A percentile compares a stretch with the other conserved stretches of the same genome.
These are phyloP conservation scores for Turdus rufiventris DNA, from an alignment of 2,113 vertebrate species.

Conservation along the genomic window DNA sequence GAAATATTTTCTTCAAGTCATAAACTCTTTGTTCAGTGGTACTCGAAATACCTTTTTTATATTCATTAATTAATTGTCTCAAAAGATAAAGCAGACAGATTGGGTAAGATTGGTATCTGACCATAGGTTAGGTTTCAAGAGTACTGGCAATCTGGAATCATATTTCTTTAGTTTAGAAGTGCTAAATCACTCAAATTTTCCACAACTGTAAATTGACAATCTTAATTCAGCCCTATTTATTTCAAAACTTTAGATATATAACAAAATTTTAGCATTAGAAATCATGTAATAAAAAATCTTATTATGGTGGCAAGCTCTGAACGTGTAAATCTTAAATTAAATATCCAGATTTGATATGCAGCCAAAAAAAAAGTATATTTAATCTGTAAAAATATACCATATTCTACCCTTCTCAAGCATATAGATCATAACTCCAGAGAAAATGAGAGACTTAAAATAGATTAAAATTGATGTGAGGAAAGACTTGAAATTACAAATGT, in stretches of 20 bases:
- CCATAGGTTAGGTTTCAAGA: not conserved
- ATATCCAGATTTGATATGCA: not conserved
- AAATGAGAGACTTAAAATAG: not conserved
- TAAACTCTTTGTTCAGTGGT: not conserved
- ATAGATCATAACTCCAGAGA: not conserved
- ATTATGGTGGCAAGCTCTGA: not conserved
- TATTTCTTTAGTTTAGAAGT: not conserved
- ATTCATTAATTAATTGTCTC: not conserved
- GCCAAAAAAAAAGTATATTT: not conserved
- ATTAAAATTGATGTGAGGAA: not conserved
- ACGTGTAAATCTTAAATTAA: not conserved
- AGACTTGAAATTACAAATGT: not conserved
- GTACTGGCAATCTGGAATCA: not conserved
- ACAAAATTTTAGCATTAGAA: not conserved
- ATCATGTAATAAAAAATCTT: not conserved
- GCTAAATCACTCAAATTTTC: not conserved
- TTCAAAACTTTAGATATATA: not conserved
- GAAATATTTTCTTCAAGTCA: not conserved
- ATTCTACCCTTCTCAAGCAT: not conserved
- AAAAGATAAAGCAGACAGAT: not conserved
- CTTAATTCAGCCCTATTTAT: not conserved
- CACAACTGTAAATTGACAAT: not conserved
- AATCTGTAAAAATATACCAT: not conserved
- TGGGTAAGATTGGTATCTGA: not conserved
- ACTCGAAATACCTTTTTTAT: not conserved